phyloP scores from a whole-genome alignment of 2,113 vertebrate species.

The Arothron firmamentum region DNA sequence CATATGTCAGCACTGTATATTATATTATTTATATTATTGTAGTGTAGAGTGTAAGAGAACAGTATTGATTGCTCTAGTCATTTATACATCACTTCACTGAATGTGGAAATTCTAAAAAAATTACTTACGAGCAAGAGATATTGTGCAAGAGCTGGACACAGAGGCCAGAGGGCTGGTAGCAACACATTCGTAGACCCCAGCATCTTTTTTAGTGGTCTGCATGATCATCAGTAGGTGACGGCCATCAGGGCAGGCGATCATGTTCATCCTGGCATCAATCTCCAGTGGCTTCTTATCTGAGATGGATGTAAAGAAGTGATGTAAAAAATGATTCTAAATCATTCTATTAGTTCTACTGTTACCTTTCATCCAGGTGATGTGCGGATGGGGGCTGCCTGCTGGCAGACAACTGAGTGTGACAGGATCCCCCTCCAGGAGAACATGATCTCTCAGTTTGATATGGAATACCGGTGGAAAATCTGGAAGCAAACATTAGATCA shows the following conservation, averaged over 20 bases:
- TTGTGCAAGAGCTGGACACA: conserved; percentile 86
- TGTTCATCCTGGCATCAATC: conserved; percentile 80
- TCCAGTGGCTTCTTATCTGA: conserved; percentile 87
- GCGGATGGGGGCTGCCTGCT: conserved; percentile 88
- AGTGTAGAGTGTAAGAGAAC: no score
- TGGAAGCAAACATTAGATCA: conserved; percentile 45
- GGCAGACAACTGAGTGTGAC: conserved; percentile 94
- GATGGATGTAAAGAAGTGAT: neutral
- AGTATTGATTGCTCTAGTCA: no score
- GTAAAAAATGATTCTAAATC: neutral
- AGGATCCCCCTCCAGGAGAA: conserved; percentile 91
- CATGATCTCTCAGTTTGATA: conserved; percentile 95
- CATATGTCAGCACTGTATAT: neutral
- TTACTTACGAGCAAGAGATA: conserved; percentile 91
- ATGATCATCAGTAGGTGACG: conserved; percentile 91
- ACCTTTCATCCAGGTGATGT: conserved; percentile 94
- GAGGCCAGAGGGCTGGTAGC: conserved; percentile 85
- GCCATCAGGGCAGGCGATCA: conserved; percentile 89
- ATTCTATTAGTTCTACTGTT: neutral
- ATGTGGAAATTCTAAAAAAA: neutral
- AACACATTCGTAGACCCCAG: conserved; percentile 91
- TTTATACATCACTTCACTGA: no score
- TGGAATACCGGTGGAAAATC: conserved; percentile 96
- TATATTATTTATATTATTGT: no score
- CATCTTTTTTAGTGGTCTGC: conserved; percentile 85